A percentile compares a stretch with the other conserved stretches of the same genome.
phyloP scores from a whole-genome alignment of 2,888 invertebrate species.

The Ormyrus pomaceus region DNA sequence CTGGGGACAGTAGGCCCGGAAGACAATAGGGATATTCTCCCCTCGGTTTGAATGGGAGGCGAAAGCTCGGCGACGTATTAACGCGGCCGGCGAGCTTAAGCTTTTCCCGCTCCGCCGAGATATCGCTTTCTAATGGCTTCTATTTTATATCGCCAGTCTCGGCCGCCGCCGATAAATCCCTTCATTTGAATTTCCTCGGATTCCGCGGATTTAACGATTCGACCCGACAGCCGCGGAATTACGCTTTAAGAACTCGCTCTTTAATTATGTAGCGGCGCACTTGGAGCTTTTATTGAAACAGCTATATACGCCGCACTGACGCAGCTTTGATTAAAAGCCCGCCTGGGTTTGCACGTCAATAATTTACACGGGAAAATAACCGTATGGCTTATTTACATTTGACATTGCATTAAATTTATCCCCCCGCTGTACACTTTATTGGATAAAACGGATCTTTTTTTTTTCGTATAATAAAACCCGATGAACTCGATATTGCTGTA shows the following conservation, averaged over 20 bases:
- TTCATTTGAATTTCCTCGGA: constrained; percentile 49
- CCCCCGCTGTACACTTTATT: background rate
- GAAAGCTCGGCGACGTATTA: constrained; percentile 40
- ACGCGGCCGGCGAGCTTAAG: constrained; percentile 41
- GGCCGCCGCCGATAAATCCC: constrained; percentile 43
- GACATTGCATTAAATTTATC: constrained; percentile 5
- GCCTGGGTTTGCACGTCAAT: constrained; percentile 4
- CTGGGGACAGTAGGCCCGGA: constrained; percentile 40
- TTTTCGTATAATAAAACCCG: background rate
- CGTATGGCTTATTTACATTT: constrained; percentile 19
- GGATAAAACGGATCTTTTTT: background rate
- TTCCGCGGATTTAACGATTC: constrained; percentile 44
- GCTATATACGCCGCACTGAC: background rate
- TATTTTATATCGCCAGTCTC: constrained; percentile 39
- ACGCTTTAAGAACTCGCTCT: constrained; percentile 31
- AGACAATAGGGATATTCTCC: constrained; percentile 47
- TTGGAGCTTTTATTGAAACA: constrained; percentile 32
- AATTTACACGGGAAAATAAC: constrained; percentile 32
- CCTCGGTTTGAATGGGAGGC: background rate
- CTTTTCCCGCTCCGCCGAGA: constrained; percentile 22
- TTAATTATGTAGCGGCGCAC: constrained; percentile 28
- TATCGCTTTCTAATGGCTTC: constrained; percentile 46
- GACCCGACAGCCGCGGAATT: constrained; percentile 5
- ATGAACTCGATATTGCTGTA: background rate
- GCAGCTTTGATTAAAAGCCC: constrained; percentile 12